phyloP scores from a whole-genome alignment of 1,140 invertebrate genomes.

The Kradibia gibbosae region DNA sequence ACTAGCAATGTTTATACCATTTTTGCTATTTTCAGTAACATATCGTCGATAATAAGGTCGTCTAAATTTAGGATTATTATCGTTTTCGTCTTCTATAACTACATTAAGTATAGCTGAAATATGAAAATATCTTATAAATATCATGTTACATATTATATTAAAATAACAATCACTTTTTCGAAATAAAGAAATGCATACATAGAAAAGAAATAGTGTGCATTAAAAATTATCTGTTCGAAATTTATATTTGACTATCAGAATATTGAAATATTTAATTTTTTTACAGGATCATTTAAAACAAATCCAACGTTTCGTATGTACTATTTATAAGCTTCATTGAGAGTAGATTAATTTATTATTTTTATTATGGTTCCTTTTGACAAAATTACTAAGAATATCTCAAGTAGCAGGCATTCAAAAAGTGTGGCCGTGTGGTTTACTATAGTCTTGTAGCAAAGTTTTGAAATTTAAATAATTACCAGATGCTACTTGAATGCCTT shows the following conservation, averaged over 20 bases:
- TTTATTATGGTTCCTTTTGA: too few relatives aligned
- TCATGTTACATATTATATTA: not conserved
- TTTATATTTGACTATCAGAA: too few relatives aligned
- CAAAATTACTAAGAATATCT: too few relatives aligned
- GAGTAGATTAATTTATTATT: too few relatives aligned
- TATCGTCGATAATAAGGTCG: conserved; percentile 84
- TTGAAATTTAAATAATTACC: conserved; percentile 68
- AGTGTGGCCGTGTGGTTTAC: not conserved
- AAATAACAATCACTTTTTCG: not conserved
- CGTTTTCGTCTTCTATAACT: conserved; percentile 89
- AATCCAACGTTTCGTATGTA: too few relatives aligned
- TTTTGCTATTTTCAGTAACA: conserved; percentile 91
- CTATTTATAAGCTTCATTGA: too few relatives aligned
- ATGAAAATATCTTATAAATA: not conserved
- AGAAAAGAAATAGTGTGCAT: too few relatives aligned
- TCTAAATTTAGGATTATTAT: conserved; percentile 90
- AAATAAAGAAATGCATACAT: not conserved
- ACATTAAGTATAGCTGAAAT: conserved; percentile 80
- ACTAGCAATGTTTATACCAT: conserved; percentile 84
- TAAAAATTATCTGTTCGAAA: too few relatives aligned
- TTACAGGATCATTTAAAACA: too few relatives aligned
- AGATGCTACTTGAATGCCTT: conserved; percentile 81
- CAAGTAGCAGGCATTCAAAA: too few relatives aligned
- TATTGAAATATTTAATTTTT: too few relatives aligned
- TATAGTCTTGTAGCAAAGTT: not conserved